Base-by-base conservation (phyloP, 2,797 vertebrate genomes). In the Paramormyrops hopkinsi region DNA sequence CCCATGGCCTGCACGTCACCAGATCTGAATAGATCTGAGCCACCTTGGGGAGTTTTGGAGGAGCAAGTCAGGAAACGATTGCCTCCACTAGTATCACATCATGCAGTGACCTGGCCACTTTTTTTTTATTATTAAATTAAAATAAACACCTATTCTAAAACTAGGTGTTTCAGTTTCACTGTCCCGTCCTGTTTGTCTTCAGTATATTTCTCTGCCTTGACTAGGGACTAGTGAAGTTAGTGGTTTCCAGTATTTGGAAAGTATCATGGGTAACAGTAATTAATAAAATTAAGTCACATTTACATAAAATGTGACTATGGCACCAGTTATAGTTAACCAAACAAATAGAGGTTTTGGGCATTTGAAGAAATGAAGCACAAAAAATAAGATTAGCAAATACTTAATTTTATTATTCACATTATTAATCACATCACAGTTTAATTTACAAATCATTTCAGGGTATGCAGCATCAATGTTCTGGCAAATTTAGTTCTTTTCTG, bases 351-450 rank as follows among this genome's bases (percentile, higher is more conserved):
- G 73, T 14, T 41, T 44, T 79, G 14, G 33, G 17, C 17, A 44
- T 41, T 19, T 79, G 17, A 79, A 44, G 29, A 44, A 79, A 14
- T 44, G 5, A 79, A 79, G 6, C 73, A n/a, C 6, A 2, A 46
- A 79, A 44, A 19, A 8, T 6, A 19, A n/a, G 73, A 46, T n/a
- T 79, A 79, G 73, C 73, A 79, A 79, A 79, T 79, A 46, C 37
- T 44, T 79, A 86, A 73, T 33, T 65, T 62, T 88, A 89, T 86
- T 73, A 89, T 89, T 86, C 25, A 88, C 46, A 73, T 88, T 37
- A 50, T 37, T 79, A 82, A 44, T 29, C 11, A 82, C 51, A 29
- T 37, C 56, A 41, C 44, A 8, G 4, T 89, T 89, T 76, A 76
- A 87, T 89, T 76, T 82, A 89, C 50, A 87, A 48, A 48, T 59